Conservation (phyloP, 2,797 vertebrate genomes). For the Esox lucius region DNA sequence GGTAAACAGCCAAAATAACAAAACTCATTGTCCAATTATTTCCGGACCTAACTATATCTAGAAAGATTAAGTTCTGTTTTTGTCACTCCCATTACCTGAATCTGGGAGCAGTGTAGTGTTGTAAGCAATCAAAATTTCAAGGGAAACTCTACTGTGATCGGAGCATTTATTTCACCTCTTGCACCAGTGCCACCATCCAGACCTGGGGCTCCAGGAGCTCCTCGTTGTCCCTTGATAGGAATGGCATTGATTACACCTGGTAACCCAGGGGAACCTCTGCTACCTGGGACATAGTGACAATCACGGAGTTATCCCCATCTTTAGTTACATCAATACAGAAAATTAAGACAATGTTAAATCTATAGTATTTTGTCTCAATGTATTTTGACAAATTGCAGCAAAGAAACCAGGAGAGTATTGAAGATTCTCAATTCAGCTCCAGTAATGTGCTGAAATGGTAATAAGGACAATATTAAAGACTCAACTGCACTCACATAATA, state of each 20-base stretch:
- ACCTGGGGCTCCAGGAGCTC: conserved; percentile 45
- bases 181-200: conserved; percentile 54
- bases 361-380: not conserved
- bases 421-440: not conserved
- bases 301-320: not conserved
- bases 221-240: conserved; percentile 48
- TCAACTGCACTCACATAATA: too few relatives aligned
- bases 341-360: not conserved
- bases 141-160: not conserved
- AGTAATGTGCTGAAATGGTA: not conserved
- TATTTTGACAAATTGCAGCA: not conserved
- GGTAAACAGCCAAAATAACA: too few relatives aligned
- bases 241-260: conserved; percentile 37
- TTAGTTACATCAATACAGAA: not conserved
- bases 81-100: too few relatives aligned
- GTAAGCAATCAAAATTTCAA: too few relatives aligned
- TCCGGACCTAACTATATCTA: too few relatives aligned
- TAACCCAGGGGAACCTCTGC: conserved; percentile 44
- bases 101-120: too few relatives aligned
- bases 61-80: too few relatives aligned
- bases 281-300: conserved; percentile 46
- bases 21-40: too few relatives aligned
- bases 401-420: not conserved
- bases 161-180: conserved; percentile 55
- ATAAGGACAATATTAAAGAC: too few relatives aligned